phyloP scores from a whole-genome alignment of 2,888 invertebrate species.

The Rutpela maculata region DNA sequence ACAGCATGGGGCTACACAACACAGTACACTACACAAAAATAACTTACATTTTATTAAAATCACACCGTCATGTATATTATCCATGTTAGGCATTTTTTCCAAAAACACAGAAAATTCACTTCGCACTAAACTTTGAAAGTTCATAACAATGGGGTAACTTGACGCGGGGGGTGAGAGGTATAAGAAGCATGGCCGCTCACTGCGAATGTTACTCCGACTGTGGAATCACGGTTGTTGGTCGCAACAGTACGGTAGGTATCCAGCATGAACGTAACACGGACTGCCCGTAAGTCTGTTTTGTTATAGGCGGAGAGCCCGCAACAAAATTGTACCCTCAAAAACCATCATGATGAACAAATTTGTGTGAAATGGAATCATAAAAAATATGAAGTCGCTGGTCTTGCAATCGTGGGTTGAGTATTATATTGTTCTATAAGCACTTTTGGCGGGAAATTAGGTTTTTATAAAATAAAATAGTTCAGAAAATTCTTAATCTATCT shows the following conservation, averaged over 20 bases:
- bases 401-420: too few species aligned
- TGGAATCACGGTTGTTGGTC: slow-evolving; percentile 43
- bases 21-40: slow-evolving; percentile 16
- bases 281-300: slow-evolving; percentile 24
- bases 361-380: too few species aligned
- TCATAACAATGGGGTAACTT: slow-evolving; percentile 45
- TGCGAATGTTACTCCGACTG: slow-evolving; percentile 54
- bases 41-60: slow-evolving; percentile 85
- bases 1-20: slow-evolving; percentile 41
- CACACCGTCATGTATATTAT: slow-evolving; percentile 83
- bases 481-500: too few species aligned
- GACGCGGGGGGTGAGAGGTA: slow-evolving; percentile 30
- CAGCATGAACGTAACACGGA: slow-evolving; percentile 16
- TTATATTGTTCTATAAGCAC: too few species aligned
- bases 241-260: slow-evolving; percentile 21
- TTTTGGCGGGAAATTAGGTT: too few species aligned
- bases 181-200: slow-evolving; percentile 58
- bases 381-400: too few species aligned
- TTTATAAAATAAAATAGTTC: too few species aligned
- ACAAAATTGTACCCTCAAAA: too few species aligned
- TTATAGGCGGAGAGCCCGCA: too few species aligned
- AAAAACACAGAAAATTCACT: slow-evolving; percentile 30
- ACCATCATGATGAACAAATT: too few species aligned
- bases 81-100: slow-evolving; percentile 73
- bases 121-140: slow-evolving; percentile 49